Evolutionary conservation across 2,888 invertebrate genomes (phyloP).

Genomic region (Melinaea menophilus): DNA sequence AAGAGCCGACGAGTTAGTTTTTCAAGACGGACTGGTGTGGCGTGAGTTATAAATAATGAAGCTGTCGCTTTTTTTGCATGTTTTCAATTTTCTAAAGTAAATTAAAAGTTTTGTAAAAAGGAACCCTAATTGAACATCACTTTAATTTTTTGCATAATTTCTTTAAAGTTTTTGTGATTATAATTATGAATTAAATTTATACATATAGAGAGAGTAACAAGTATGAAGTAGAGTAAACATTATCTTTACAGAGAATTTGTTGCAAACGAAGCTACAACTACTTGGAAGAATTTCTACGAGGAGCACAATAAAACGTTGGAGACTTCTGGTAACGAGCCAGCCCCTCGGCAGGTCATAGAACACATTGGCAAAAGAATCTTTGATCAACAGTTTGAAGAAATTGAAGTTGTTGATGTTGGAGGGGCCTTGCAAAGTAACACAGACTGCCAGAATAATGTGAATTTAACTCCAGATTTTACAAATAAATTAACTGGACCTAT

Average conservation of each 20-base stretch:
- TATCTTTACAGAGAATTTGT: slow-evolving; percentile 55
- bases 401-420: slow-evolving; percentile 52
- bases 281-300: slow-evolving; percentile 71
- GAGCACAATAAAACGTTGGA: slow-evolving; percentile 67
- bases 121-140: too few relatives aligned
- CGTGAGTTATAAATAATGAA: slow-evolving; percentile 46
- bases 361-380: slow-evolving; percentile 60
- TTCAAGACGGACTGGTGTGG: slow-evolving; percentile 61
- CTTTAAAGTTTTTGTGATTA: too few relatives aligned
- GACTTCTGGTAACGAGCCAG: slow-evolving; percentile 58
- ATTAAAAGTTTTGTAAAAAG: too few relatives aligned
- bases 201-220: too few relatives aligned
- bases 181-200: too few relatives aligned
- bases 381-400: slow-evolving; percentile 63
- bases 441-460: slow-evolving; percentile 42
- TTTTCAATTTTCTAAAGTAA: too few relatives aligned
- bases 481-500: slow-evolving; percentile 46
- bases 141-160: too few relatives aligned
- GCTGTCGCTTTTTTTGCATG: too few relatives aligned
- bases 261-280: slow-evolving; percentile 67
- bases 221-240: too few relatives aligned
- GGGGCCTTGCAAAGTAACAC: slow-evolving; percentile 35
- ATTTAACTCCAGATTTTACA: slow-evolving; percentile 50
- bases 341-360: slow-evolving; percentile 41
- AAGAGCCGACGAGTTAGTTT: slow-evolving; percentile 71